Evolutionary conservation across 2,888 invertebrate genomes (phyloP), one percentile per base, ranked within the genome.

Genomic region (Oligia fasciuncula): DNA sequence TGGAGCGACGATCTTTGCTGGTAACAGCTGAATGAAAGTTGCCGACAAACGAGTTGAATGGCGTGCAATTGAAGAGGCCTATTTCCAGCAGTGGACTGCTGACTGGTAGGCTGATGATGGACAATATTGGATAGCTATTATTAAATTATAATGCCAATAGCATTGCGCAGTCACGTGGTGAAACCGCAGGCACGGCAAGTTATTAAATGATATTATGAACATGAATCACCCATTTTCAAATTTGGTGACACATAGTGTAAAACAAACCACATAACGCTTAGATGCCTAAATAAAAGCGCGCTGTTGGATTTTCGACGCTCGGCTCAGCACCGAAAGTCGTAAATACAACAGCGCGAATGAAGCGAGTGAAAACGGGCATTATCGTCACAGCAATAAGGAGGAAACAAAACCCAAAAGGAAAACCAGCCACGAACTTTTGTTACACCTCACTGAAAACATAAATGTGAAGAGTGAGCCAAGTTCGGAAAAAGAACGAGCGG

Each of bases 341-440:
- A 9, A 40, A 40, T 40, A 13, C 13, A 40, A 54, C 11, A 51
- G 29, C 14, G 69, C 11, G 35, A 70, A 14, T 57, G 14, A 35
- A 35, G 57, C 57, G 13, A 70, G 23, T 17, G 23, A 70, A 35
- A 60, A 70, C 35, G 1, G 19, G 8, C 13, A 13, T 29, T 13
- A 35, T 0, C 14, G 23, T 57, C 57, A 46, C 17, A 40, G n/a
- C 49, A 57, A 8, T 35, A 6, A 14, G 29, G 17, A 77, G 77
- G 75, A 75, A 75, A 77, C 46, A 57, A 57, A 8, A 13, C 0
- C 17, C 8, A 57, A 35, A 17, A 57, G 75, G 75, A 75, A 77
- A 75, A 77, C 5, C 8, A 57, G 19, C 51, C 76, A 43, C 29
- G n/a, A 14, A 19, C 0, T 1, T 9, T 9, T 40, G 14, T 74